phyloP scores from a whole-genome alignment of 2,888 invertebrate species.

The Cerastis rubricosa region DNA sequence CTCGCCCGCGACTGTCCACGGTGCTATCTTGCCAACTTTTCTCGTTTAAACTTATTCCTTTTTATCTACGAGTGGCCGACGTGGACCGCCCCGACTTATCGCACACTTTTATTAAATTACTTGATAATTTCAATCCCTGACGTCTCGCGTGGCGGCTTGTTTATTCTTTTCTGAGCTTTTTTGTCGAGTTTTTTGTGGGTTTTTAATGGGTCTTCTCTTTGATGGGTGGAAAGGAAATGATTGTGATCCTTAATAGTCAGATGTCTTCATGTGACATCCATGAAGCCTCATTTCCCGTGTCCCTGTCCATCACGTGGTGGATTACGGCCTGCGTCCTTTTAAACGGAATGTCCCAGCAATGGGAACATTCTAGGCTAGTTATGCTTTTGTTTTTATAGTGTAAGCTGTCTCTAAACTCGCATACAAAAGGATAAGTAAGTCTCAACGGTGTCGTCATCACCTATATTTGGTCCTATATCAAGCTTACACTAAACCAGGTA shows the following conservation, averaged over 20 bases:
- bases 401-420: not conserved
- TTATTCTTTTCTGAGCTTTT: conserved; percentile 76
- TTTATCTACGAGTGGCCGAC: conserved; percentile 81
- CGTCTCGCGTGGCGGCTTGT: conserved; percentile 76
- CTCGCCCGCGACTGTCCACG: conserved; percentile 62
- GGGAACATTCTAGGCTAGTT: not conserved
- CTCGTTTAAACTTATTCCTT: conserved; percentile 89
- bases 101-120: conserved; percentile 86
- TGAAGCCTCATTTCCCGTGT: no score
- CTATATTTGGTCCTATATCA: conserved; percentile 19
- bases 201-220: conserved; percentile 35
- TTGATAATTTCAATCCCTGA: conserved; percentile 86
- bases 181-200: conserved; percentile 36
- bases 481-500: conserved; percentile 36
- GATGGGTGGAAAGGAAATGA: conserved; percentile 2
- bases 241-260: not conserved
- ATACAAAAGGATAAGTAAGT: not conserved
- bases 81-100: conserved; percentile 81
- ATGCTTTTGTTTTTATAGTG: not conserved
- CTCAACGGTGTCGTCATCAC: conserved; percentile 5
- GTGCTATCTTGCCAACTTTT: conserved; percentile 82
- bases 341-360: not conserved
- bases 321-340: not conserved
- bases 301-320: no score
- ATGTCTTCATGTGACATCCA: not conserved